Percentiles rank a stretch among this genome's conserved stretches.
Evolutionary conservation across 2,888 invertebrate species (phyloP).

Genomic region (Mantis religiosa): DNA sequence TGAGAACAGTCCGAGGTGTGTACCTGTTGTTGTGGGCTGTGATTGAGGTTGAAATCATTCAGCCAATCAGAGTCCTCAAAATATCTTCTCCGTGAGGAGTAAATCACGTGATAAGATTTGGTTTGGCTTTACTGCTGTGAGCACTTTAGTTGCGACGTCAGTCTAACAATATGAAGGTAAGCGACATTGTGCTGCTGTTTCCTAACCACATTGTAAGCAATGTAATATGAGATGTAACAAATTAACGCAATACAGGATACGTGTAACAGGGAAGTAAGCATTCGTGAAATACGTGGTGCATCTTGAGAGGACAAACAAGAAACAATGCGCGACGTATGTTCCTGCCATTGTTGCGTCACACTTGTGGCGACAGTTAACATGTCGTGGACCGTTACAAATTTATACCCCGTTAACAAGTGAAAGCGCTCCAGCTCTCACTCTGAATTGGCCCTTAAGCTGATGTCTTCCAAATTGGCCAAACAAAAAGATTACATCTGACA

Average conservation of each 20-base stretch:
- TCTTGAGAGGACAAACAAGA: not conserved
- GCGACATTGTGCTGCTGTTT: not conserved
- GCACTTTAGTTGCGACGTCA: too few species aligned
- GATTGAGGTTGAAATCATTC: too few species aligned
- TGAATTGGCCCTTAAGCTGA: not conserved
- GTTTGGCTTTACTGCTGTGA: too few species aligned
- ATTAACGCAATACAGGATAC: not conserved
- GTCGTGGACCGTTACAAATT: not conserved
- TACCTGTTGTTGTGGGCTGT: too few species aligned
- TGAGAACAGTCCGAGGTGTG: too few species aligned
- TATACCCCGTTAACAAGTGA: not conserved
- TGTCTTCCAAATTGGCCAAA: not conserved
- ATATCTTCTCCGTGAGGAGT: too few species aligned
- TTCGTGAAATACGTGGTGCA: not conserved
- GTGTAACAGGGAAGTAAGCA: not conserved
- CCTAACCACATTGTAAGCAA: not conserved
- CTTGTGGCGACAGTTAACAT: not conserved
- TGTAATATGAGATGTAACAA: not conserved
- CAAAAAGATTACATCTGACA: not conserved
- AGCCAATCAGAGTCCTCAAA: too few species aligned
- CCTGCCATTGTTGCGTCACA: conserved; percentile 7
- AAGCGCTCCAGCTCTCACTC: not conserved
- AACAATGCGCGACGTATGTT: not conserved
- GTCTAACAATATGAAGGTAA: too few species aligned
- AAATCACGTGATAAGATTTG: too few species aligned